Conservation (phyloP, 1,140 invertebrate species). For the Philotrypesis tridentata region DNA sequence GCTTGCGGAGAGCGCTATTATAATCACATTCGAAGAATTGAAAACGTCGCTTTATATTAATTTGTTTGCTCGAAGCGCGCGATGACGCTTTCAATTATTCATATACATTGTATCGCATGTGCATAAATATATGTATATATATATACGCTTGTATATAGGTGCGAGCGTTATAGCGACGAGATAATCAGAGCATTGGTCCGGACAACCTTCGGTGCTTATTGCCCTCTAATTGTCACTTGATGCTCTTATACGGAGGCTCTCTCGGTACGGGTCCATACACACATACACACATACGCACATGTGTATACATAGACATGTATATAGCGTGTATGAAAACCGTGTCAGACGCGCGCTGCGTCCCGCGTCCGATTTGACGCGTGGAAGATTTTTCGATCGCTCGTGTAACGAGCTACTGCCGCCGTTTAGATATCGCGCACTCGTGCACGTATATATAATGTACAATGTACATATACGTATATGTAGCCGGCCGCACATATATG, state of each 20-base stretch:
- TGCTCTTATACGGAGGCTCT: not conserved
- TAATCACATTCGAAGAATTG: too few species aligned
- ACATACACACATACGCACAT: not conserved
- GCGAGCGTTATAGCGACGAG: not conserved
- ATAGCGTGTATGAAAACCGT: constrained; percentile 18
- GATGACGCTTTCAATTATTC: too few species aligned
- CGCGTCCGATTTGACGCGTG: not conserved
- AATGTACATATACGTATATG: too few species aligned
- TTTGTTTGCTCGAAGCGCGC: too few species aligned
- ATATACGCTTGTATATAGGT: not conserved
- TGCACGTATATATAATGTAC: too few species aligned
- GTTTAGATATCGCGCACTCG: not conserved
- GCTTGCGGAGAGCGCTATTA: too few species aligned
- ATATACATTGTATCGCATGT: too few species aligned
- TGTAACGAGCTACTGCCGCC: too few species aligned
- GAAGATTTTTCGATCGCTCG: constrained; percentile 20
- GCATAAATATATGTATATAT: too few species aligned
- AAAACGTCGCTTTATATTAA: too few species aligned
- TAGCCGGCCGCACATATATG: too few species aligned
- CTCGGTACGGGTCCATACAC: not conserved
- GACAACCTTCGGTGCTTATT: constrained; percentile 36
- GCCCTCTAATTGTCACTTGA: constrained; percentile 41
- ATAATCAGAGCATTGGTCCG: constrained; percentile 31
- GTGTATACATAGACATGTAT: not conserved
- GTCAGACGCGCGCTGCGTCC: constrained; percentile 13